A percentile compares a stretch with the other conserved stretches of the same genome.
Conservation (phyloP, 2,797 vertebrate genomes). For the Phoxinus dragarum region DNA sequence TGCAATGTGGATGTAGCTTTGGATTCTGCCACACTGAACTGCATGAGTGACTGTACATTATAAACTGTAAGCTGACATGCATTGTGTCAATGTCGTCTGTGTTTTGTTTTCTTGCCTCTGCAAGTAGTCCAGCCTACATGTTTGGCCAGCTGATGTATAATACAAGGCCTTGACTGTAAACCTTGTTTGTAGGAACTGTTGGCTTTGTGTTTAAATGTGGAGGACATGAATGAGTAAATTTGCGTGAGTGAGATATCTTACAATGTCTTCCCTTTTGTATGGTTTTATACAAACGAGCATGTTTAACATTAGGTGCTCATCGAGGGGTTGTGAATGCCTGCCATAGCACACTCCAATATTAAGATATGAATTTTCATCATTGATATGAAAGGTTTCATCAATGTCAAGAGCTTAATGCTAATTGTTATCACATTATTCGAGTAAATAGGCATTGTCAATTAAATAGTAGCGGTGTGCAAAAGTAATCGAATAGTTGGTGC, state of each 20-base stretch:
- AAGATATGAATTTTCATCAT: not conserved
- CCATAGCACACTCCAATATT: not conserved
- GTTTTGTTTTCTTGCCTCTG: not conserved
- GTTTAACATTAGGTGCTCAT: not conserved
- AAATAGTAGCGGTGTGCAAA: not conserved
- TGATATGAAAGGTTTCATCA: not conserved
- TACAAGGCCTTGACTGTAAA: not conserved
- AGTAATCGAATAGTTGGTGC: not conserved
- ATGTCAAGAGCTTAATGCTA: not conserved
- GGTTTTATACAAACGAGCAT: not conserved
- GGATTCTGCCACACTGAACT: not conserved
- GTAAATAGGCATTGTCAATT: not conserved
- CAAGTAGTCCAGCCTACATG: not conserved
- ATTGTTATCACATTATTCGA: not conserved
- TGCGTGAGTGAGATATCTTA: not conserved
- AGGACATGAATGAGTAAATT: slow-evolving; percentile 24
- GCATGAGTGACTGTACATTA: not conserved
- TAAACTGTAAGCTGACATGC: not conserved
- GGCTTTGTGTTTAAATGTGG: slow-evolving; percentile 16
- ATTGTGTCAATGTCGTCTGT: slow-evolving; percentile 1
- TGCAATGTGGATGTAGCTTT: not conserved
- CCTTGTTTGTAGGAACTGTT: not conserved
- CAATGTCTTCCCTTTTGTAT: not conserved
- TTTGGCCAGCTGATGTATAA: slow-evolving; percentile 6
- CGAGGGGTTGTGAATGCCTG: not conserved